Conservation (phyloP, 2,113 vertebrate species). For the Hassar affinis region DNA sequence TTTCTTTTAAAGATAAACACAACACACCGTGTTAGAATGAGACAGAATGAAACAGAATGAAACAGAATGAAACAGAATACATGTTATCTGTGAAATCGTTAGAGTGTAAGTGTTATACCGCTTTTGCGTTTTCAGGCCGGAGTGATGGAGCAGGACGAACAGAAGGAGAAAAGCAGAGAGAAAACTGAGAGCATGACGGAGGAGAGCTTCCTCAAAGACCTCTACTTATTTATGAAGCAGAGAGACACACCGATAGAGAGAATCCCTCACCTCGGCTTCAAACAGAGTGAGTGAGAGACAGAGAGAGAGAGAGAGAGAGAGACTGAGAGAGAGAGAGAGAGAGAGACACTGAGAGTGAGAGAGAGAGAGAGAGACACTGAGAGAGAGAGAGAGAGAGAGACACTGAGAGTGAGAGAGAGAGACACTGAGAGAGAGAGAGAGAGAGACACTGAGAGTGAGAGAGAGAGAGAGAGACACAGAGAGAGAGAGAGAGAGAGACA, state of each 20-base stretch:
- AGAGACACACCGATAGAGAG: slow-evolving; percentile 73
- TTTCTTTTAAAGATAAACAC: background rate
- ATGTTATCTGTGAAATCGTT: no score
- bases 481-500: no score
- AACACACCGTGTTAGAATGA: background rate
- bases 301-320: background rate
- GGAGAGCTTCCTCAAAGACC: slow-evolving; percentile 69
- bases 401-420: no score
- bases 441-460: no score
- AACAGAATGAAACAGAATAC: no score
- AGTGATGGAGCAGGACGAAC: slow-evolving; percentile 40
- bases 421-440: no score
- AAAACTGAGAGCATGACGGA: slow-evolving; percentile 53
- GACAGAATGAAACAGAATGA: background rate
- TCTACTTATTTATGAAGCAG: slow-evolving; percentile 75
- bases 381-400: no score
- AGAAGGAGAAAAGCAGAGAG: slow-evolving; percentile 35
- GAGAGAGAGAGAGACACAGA: no score
- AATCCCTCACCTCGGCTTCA: slow-evolving; percentile 77
- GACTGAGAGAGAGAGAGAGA: background rate
- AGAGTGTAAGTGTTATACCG: no score
- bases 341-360: background rate
- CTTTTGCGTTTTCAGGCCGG: slow-evolving; percentile 12
- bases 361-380: background rate
- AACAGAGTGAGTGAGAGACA: slow-evolving; percentile 69